Percentiles rank a stretch among this genome's conserved stretches.
phyloP scores from a whole-genome alignment of 1,140 invertebrate species.

The Conus betulinus region DNA sequence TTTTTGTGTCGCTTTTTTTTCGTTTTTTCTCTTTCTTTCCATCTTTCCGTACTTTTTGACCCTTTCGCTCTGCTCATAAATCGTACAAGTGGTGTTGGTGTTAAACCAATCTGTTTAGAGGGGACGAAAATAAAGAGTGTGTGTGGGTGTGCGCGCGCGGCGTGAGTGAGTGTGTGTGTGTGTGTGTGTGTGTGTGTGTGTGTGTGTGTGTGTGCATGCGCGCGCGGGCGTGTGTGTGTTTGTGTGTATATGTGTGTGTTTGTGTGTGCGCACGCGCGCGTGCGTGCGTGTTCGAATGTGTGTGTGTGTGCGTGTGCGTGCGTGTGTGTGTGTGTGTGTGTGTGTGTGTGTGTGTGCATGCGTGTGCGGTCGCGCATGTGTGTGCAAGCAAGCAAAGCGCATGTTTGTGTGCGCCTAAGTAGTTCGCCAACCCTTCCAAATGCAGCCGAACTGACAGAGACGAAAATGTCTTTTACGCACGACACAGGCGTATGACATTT shows the following conservation, averaged over 20 bases:
- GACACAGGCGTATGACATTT: too few relatives aligned
- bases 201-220: slow-evolving; percentile 1
- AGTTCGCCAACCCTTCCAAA: too few relatives aligned
- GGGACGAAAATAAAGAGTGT: not conserved
- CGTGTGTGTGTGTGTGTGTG: not conserved
- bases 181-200: not conserved
- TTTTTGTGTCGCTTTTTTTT: not conserved
- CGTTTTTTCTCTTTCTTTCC: not conserved
- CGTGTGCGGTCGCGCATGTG: too few relatives aligned
- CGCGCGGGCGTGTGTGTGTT: not conserved
- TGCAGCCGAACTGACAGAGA: too few relatives aligned
- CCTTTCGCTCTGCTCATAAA: too few relatives aligned
- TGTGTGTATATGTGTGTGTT: not conserved
- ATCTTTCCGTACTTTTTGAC: not conserved
- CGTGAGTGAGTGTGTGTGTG: not conserved
- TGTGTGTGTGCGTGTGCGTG: not conserved
- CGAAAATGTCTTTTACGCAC: too few relatives aligned
- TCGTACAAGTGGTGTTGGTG: not conserved
- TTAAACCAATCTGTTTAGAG: not conserved
- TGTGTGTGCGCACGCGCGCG: not conserved
- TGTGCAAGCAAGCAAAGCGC: too few relatives aligned
- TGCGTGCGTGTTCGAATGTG: not conserved
- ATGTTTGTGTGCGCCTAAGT: too few relatives aligned
- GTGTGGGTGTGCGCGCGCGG: slow-evolving; percentile 3
- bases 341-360: too few relatives aligned